Evolutionary conservation across 2,797 vertebrate genomes (phyloP).

Genomic region (Nyctibius grandis): DNA sequence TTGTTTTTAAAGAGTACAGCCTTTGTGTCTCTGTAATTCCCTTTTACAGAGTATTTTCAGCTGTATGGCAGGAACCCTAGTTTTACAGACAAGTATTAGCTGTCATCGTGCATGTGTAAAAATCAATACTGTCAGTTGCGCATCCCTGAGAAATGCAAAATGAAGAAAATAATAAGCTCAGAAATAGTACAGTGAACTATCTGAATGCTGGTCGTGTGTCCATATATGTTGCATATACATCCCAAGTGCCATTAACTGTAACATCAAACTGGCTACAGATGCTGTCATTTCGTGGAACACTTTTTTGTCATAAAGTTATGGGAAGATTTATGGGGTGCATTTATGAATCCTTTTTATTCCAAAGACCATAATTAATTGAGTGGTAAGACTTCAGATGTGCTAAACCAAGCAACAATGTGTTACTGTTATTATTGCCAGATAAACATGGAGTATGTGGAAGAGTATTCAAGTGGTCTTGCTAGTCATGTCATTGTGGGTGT

Average conservation of each 20-base stretch:
- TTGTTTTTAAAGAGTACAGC: not conserved
- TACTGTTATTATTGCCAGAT: not conserved
- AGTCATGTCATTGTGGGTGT: not conserved
- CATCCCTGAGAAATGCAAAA: not conserved
- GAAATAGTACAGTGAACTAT: not conserved
- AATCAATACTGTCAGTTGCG: not conserved
- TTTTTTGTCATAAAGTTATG: not conserved
- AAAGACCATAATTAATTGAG: not conserved
- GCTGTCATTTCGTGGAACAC: not conserved
- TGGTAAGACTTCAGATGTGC: not conserved
- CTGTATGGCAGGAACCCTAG: conserved; percentile 66
- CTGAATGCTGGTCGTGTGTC: not conserved
- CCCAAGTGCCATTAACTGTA: not conserved
- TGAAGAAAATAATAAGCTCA: not conserved
- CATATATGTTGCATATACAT: not conserved
- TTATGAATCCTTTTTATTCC: not conserved
- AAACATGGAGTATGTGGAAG: not conserved
- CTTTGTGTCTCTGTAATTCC: not conserved
- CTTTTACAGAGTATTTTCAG: not conserved
- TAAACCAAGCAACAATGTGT: not conserved
- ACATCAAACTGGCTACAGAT: not conserved
- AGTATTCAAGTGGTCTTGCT: not conserved
- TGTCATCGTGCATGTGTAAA: conserved; percentile 47
- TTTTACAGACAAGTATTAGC: conserved; percentile 72
- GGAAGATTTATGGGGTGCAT: not conserved